Percentiles rank a stretch among this genome's conserved stretches.
phyloP scores from a whole-genome alignment of 2,113 vertebrate species.

The Vidua chalybeata region DNA sequence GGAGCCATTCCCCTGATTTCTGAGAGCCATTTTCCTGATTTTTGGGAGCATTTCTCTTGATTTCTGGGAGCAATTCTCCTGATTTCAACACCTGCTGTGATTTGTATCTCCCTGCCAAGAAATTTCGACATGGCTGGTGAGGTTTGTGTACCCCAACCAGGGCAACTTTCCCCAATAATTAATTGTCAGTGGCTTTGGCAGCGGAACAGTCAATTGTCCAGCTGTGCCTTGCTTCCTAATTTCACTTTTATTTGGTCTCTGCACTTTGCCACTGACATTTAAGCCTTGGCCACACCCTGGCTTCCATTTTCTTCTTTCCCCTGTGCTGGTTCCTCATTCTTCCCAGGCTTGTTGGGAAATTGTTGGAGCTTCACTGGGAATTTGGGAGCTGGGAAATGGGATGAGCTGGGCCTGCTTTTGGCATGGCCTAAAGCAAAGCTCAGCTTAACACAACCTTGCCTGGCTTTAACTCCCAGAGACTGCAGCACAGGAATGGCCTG shows the following conservation, averaged over 20 bases:
- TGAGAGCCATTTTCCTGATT: background rate
- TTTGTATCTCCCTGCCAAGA: background rate
- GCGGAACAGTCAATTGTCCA: background rate
- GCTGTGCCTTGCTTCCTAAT: background rate
- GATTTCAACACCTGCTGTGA: background rate
- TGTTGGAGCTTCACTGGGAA: rapidly evolving
- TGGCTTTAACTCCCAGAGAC: background rate
- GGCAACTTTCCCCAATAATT: background rate
- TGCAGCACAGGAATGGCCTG: background rate
- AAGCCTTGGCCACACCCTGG: background rate
- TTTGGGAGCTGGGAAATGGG: background rate
- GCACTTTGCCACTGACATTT: background rate
- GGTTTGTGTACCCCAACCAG: background rate
- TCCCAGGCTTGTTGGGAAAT: background rate
- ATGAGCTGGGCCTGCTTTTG: background rate
- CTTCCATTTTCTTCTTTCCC: background rate
- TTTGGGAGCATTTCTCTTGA: background rate
- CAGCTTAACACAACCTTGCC: background rate
- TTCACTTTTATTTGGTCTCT: slow-evolving; percentile 25
- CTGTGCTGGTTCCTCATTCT: background rate
- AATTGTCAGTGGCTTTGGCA: background rate
- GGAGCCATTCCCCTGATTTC: background rate
- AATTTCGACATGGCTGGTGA: background rate
- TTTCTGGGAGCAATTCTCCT: background rate
- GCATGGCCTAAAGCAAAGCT: background rate